These are phyloP conservation scores for Camelus bactrianus DNA, from an alignment of 2,113 vertebrate genomes.

Conservation along the genomic window DNA sequence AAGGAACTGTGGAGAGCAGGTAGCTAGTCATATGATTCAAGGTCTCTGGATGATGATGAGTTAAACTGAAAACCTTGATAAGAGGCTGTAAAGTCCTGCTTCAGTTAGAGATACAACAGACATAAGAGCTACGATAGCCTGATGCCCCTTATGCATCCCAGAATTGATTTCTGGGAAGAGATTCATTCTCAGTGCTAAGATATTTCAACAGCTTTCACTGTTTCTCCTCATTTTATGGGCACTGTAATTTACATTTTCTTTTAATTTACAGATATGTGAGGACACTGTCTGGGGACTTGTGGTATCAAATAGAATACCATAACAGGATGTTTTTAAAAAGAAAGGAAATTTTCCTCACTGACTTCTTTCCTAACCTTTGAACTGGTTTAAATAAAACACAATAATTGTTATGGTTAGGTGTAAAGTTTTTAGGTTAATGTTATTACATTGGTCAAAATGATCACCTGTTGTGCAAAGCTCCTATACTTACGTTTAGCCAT, in stretches of 20 bases:
- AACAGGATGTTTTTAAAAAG: neutral
- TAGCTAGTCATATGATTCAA: neutral
- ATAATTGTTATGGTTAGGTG: neutral
- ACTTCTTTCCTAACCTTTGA: neutral
- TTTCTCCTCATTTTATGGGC: neutral
- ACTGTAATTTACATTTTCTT: neutral
- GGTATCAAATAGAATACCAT: neutral
- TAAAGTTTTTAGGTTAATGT: constrained; percentile 4
- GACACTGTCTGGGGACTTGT: neutral
- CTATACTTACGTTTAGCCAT: neutral
- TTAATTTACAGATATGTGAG: neutral
- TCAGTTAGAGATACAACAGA: neutral
- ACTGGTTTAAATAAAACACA: neutral
- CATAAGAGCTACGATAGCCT: neutral
- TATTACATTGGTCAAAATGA: neutral
- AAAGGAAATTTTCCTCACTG: neutral
- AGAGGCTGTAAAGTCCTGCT: neutral
- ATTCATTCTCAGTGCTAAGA: neutral
- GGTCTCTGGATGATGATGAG: neutral
- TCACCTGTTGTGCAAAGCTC: neutral
- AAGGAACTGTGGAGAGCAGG: neutral
- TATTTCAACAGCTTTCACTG: neutral
- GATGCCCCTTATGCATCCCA: neutral
- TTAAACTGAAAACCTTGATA: neutral
- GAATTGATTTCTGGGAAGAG: neutral